A percentile compares a stretch with the other conserved stretches of the same genome.
Conservation (phyloP, 2,113 vertebrate genomes). For the Aptenodytes forsteri region DNA sequence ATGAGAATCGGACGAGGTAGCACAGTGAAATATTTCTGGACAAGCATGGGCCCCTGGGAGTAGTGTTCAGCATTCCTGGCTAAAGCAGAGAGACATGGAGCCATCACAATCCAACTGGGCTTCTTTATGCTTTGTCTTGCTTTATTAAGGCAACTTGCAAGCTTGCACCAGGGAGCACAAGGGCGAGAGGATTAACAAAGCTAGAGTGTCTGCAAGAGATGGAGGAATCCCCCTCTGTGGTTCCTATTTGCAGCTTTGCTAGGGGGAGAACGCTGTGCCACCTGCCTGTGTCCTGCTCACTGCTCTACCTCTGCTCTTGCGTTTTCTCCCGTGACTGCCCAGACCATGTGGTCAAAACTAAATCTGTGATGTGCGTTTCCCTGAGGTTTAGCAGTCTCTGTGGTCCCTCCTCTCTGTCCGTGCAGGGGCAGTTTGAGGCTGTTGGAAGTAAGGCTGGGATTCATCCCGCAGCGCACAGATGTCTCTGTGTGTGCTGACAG, state of each 20-base stretch:
- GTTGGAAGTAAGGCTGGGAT: neutral
- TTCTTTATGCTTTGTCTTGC: neutral
- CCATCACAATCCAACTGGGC: accelerated
- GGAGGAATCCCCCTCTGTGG: neutral
- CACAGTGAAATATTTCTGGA: neutral
- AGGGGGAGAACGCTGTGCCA: neutral
- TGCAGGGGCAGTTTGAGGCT: neutral
- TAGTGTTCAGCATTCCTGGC: neutral
- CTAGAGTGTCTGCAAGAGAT: neutral
- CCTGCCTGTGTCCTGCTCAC: neutral
- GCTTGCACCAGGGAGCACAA: neutral
- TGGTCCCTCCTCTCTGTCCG: accelerated
- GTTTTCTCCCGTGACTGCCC: neutral
- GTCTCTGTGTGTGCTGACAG: neutral
- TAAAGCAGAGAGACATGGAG: neutral
- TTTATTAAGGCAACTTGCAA: neutral
- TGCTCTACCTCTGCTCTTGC: neutral
- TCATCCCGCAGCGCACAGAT: accelerated
- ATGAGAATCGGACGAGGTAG: neutral
- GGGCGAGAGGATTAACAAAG: neutral
- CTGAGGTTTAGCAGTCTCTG: neutral
- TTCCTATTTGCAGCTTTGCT: neutral
- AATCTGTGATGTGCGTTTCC: neutral
- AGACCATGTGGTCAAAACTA: accelerated
- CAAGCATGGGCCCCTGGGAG: neutral